Base-by-base conservation (phyloP, 2,113 vertebrate species). In the Pungitius pungitius region DNA sequence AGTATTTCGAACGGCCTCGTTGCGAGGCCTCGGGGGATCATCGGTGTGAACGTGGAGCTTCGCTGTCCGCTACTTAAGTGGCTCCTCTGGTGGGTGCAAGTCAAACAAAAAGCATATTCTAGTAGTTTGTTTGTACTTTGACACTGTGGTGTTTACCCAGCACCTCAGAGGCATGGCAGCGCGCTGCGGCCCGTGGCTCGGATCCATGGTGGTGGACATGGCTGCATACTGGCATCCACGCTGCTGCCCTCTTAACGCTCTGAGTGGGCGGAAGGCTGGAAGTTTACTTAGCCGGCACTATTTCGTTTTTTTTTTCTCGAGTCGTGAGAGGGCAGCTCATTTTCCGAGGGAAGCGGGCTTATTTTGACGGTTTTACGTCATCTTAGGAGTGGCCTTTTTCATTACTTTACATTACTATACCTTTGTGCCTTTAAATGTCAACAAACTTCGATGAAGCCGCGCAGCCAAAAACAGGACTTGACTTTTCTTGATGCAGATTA, bases 71-170 rank as follows among this genome's bases (percentile, higher is more conserved):
- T 84, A 71, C 81, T 81, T 89, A 89, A 85, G 87, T 86, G 82
- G 82, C 81, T 87, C 75, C 5, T 81, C 70, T 86, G 83, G 85
- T 62, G 17, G 69, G 42, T 73, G 63, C 66, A 77, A 75, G 75
- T 85, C 65, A 85, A 88, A 84, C 80, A 85, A 77, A 75, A 68
- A 77, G 62, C 69, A 70, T 78, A 77, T 88, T 87, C 85, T 84
- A 77, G 43, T 54, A 82, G 85, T 84, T 82, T 90, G 87, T 89
- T 88, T 88, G 83, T 88, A 67, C 75, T 85, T 80, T 77, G 84
- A 84, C 75, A 83, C 85, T 63, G n/a, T 72, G 64, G 73, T 90
- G 85, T 89, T 91, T 88, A 77, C 69, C 78, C 81, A 84, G 82
- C 74, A 85, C 89, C 88, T 90, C 90, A 83, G 88, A 80, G 75